Base-by-base conservation (phyloP, 2,797 vertebrate genomes). In the Coregonus suidteri region DNA sequence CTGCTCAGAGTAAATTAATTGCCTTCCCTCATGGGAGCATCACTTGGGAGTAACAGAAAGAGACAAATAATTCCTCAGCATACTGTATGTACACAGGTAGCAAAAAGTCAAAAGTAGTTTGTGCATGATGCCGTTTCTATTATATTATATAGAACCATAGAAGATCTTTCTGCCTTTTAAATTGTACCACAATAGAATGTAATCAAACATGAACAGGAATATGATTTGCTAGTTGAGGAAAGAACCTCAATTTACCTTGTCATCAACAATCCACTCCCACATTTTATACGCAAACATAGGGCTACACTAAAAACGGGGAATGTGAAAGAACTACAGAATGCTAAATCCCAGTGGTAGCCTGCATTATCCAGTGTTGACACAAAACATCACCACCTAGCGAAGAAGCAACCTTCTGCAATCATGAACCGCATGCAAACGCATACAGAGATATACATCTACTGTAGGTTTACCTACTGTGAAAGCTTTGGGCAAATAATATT, bases 321-420 rank as follows among this genome's bases (percentile, higher is more conserved):
- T 53, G 71, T 25, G 15, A 53, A 52, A 34, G 71, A 72, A 53
- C 25, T n/a, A 25, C 51, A 34, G 30, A 54, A 54, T 35, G 52
- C 71, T 9, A 53, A 9, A 72, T 53, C 25, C 9, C n/a, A 31
- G 14, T 9, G 52, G 4, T 15, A 18, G 4, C 34, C 30, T 67
- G 25, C 0, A 16, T 14, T 6, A 15, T 3, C 16, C 14, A 31
- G 71, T 53, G 71, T 53, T 72, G 51, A 47, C 30, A 67, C 20
- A 25, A 72, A 72, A 72, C 71, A 54, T 51, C 71, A n/a, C 16
- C 71, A 53, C 53, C 71, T 72, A 18, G 71, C 31, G 30, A 52
- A n/a, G 71, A 54, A 31, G 13, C 15, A 54, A 54, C 1, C 5
- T 1, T 53, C 20, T 31, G 15, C 51, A 54, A 34, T 34, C 31